Evolutionary conservation across 2,797 vertebrate genomes (phyloP), one percentile per base, ranked within the genome.

Genomic region (Sphenodon punctatus): DNA sequence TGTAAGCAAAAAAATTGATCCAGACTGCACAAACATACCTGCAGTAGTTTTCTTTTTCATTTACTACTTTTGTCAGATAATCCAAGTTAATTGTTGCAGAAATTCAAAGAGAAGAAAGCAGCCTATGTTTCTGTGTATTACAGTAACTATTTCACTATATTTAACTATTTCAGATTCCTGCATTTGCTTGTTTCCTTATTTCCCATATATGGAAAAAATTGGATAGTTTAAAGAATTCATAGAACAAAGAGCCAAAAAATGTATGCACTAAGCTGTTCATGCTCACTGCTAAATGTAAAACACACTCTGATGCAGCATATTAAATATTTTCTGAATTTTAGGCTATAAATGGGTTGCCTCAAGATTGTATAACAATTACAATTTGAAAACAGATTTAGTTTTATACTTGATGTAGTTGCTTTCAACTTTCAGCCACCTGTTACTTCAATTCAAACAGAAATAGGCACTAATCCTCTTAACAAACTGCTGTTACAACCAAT

Each of bases 311-410:
- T 65, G 20, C 25, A 53, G 23, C 51, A 63, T 56, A 46, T 43
- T 64, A 74, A 84, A 82, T 78, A 69, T n/a, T 41, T 79, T 72
- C n/a, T 65, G 23, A 65, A 81, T 72, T 86, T 87, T 17, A 63
- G 32, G 46, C 14, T 67, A 69, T 67, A 49, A 77, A 49, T 43
- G 43, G 12, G 71, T 84, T 80, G 71, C 72, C 87, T 78, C 9
- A 77, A 71, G 59, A 45, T 36, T 61, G 59, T 75, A 32, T 9
- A 13, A 78, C 20, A 69, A 67, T 69, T 67, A 25, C 87, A 64
- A 84, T 76, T 66, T 78, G 78, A 45, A 82, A 76, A 74, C 36
- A 65, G 42, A 9, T 43, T 87, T 85, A 15, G 86, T 30, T 80
- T 80, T 84, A 89, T 80, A 73, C 60, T 80, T 82, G 5, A 49